A percentile compares a stretch with the other conserved stretches of the same genome.
phyloP scores from a whole-genome alignment of 2,113 vertebrate genomes.

The Riparia riparia region DNA sequence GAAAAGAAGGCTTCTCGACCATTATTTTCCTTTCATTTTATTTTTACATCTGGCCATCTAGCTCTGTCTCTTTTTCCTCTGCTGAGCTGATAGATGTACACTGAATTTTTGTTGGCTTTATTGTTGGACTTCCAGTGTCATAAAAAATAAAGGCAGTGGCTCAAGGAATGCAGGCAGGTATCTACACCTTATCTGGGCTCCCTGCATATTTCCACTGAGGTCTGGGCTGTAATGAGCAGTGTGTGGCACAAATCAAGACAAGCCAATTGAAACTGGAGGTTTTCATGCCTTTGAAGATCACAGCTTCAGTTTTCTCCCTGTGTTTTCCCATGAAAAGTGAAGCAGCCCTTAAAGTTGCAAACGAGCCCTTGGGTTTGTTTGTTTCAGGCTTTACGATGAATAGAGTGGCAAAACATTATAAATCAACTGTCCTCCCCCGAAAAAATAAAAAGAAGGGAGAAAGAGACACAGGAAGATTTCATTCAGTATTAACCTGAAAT shows the following conservation, averaged over 20 bases:
- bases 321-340: background rate
- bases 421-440: background rate
- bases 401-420: background rate
- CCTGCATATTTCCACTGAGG: background rate
- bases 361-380: background rate
- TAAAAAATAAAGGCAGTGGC: background rate
- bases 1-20: background rate
- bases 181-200: background rate
- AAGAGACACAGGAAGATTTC: background rate
- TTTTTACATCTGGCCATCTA: background rate
- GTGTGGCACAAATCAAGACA: background rate
- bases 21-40: background rate
- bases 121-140: background rate
- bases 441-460: background rate
- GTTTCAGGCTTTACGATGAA: background rate
- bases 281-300: background rate
- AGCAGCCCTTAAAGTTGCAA: background rate
- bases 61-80: background rate
- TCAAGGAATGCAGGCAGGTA: background rate
- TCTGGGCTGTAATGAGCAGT: background rate
- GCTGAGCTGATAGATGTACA: background rate
- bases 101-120: background rate
- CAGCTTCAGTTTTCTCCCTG: rapidly evolving
- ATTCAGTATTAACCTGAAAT: background rate
- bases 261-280: rapidly evolving